phyloP scores from a whole-genome alignment of 2,113 vertebrate species.

The Aldabrachelys gigantea region DNA sequence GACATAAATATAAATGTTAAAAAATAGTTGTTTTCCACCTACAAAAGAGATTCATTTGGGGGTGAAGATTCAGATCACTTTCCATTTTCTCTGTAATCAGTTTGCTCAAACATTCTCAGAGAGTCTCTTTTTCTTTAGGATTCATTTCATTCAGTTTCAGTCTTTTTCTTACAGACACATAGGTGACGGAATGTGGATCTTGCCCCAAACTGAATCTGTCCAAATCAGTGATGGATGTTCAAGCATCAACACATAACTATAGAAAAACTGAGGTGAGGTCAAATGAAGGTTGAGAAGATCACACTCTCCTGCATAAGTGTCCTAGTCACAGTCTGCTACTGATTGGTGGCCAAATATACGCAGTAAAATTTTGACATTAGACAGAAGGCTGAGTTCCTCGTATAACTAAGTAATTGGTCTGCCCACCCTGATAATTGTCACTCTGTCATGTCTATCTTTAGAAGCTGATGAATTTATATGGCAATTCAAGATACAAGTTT shows the following conservation, averaged over 20 bases:
- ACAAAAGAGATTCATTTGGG: not conserved
- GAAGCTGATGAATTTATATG: constrained; percentile 38
- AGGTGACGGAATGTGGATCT: not conserved
- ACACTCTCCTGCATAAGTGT: constrained; percentile 37
- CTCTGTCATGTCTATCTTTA: constrained; percentile 61
- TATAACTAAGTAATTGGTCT: constrained; percentile 41
- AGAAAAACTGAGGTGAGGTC: constrained; percentile 18
- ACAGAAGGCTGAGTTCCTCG: constrained; percentile 58
- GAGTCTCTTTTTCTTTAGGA: not conserved
- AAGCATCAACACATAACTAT: not conserved
- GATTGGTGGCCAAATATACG: constrained; percentile 66
- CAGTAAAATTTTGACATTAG: constrained; percentile 60
- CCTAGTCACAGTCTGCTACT: constrained; percentile 5
- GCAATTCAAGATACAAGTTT: not conserved
- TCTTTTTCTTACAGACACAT: not conserved
- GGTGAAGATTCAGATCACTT: not conserved
- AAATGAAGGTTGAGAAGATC: constrained; percentile 47
- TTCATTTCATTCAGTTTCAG: not conserved
- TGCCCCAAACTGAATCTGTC: not conserved
- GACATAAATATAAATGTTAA: not conserved
- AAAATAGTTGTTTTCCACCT: not conserved
- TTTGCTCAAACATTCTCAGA: not conserved
- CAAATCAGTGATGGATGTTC: constrained; percentile 5
- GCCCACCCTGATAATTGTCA: not conserved
- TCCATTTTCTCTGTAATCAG: not conserved